A percentile compares a stretch with the other conserved stretches of the same genome.
These are phyloP conservation scores for Ptilorrhoa leucosticta DNA, from an alignment of 2,113 vertebrate species.

Conservation along the genomic window DNA sequence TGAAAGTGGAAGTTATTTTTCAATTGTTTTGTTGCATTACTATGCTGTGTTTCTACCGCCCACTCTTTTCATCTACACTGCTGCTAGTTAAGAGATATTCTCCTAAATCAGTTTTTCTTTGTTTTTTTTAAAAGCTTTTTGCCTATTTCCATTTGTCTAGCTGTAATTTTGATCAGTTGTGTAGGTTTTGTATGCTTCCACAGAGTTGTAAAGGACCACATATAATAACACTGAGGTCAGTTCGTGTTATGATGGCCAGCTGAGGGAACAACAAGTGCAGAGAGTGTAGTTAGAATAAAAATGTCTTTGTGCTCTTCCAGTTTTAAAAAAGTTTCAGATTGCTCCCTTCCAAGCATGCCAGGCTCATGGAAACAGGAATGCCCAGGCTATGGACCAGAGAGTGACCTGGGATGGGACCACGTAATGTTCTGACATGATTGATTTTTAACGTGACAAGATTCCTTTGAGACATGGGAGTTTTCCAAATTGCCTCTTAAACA, in stretches of 20 bases:
- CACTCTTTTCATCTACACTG: background rate
- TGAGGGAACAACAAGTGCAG: background rate
- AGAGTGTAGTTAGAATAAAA: background rate
- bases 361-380: background rate
- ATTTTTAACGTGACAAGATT: background rate
- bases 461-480: background rate
- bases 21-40: background rate
- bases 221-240: background rate
- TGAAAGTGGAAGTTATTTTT: background rate
- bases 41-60: background rate
- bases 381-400: background rate
- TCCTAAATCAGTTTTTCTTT: background rate
- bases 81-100: background rate
- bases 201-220: background rate
- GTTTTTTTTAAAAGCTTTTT: background rate
- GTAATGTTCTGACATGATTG: rapidly evolving
- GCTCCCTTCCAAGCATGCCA: background rate
- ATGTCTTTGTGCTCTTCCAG: background rate
- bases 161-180: background rate
- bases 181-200: background rate
- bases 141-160: background rate
- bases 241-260: rapidly evolving
- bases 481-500: background rate
- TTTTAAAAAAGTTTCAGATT: background rate
- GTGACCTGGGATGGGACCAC: background rate